Percentiles rank a stretch among this genome's conserved stretches.
phyloP scores from a whole-genome alignment of 2,113 vertebrate species.

The Heloderma charlesbogerti region DNA sequence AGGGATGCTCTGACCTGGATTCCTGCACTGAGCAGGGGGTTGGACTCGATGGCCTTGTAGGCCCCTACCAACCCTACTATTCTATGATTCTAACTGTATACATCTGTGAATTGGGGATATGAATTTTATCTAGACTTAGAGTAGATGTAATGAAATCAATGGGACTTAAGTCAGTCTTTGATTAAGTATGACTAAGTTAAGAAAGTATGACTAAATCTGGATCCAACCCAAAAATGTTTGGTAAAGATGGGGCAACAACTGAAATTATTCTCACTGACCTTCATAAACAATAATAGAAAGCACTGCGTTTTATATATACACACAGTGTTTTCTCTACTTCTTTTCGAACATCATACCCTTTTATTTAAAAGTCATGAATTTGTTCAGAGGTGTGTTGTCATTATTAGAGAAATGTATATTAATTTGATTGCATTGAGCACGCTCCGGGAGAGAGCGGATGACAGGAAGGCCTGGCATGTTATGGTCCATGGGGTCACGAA shows the following conservation, averaged over 20 bases:
- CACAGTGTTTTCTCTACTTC: background rate
- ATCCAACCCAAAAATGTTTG: background rate
- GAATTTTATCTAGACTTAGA: too few species aligned
- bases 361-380: background rate
- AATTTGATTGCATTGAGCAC: background rate
- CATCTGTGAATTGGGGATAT: background rate
- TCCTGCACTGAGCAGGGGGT: too few species aligned
- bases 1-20: too few species aligned
- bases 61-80: too few species aligned
- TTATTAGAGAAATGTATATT: background rate
- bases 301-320: background rate
- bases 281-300: background rate
- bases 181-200: background rate
- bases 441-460: too few species aligned
- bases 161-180: background rate
- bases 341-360: background rate
- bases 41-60: too few species aligned
- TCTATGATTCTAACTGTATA: too few species aligned
- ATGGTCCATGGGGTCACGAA: too few species aligned
- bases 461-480: too few species aligned
- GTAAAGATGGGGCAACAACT: background rate
- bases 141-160: background rate
- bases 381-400: background rate
- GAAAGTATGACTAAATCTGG: background rate
- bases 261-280: accelerated